A percentile compares a stretch with the other conserved stretches of the same genome.
Conservation (phyloP, 2,888 invertebrate genomes). For the Cristatella mucedo region DNA sequence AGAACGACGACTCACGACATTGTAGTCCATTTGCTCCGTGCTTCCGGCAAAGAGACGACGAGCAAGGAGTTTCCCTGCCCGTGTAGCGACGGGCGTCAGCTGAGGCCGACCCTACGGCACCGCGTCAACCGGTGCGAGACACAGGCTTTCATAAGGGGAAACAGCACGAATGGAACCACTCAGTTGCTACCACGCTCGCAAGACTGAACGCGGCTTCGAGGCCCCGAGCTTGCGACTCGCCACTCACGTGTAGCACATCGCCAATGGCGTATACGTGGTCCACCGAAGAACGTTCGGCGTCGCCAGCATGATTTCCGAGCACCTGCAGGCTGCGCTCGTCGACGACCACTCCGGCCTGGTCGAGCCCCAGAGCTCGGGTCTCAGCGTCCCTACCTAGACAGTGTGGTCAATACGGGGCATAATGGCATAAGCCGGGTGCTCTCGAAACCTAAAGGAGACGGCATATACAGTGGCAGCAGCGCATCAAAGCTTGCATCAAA, state of each 20-base stretch:
- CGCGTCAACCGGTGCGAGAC: no score
- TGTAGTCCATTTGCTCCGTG: slow-evolving; percentile 27
- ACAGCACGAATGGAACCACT: no score
- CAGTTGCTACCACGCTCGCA: no score
- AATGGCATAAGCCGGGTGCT: no score
- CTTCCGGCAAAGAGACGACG: slow-evolving; percentile 21
- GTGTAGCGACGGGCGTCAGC: slow-evolving; percentile 30
- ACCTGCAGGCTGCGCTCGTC: slow-evolving; percentile 18
- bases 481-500: no score
- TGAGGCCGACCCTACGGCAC: slow-evolving; percentile 19
- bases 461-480: no score
- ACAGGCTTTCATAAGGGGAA: no score
- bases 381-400: slow-evolving; percentile 21
- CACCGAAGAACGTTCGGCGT: slow-evolving; percentile 19
- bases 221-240: no score
- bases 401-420: no score
- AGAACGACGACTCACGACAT: slow-evolving; percentile 14
- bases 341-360: slow-evolving; percentile 24
- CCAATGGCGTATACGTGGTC: slow-evolving; percentile 25
- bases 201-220: no score
- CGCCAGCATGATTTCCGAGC: slow-evolving; percentile 18
- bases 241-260: slow-evolving; percentile 58
- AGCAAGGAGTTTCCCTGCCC: slow-evolving; percentile 26
- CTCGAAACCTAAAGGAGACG: no score
- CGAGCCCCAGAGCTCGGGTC: slow-evolving; percentile 25